Percentiles rank a stretch among this genome's conserved stretches.
Conservation (phyloP, 2,888 invertebrate genomes). For the Morpho helenor region DNA sequence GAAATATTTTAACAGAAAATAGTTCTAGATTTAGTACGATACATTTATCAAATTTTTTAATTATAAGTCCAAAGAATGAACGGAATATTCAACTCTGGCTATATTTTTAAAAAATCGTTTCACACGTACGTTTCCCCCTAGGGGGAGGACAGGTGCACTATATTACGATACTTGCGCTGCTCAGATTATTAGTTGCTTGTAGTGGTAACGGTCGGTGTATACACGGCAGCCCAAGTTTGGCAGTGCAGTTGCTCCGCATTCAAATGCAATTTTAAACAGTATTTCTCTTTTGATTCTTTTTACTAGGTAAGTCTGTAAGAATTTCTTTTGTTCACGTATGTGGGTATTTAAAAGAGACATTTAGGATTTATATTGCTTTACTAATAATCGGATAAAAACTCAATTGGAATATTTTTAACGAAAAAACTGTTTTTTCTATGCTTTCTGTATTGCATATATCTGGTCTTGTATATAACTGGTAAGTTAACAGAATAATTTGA, state of each 20-base stretch:
- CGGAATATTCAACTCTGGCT: conserved; percentile 22
- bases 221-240: conserved; percentile 14
- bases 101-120: conserved; percentile 57
- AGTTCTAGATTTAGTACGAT: conserved; percentile 2
- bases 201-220: conserved; percentile 24
- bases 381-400: no score
- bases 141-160: conserved; percentile 35
- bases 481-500: no score
- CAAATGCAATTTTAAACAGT: conserved; percentile 13
- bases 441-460: no score
- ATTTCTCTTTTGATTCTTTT: conserved; percentile 13
- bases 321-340: neutral
- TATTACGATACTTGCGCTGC: conserved; percentile 50
- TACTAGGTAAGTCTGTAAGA: neutral
- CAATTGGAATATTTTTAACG: no score
- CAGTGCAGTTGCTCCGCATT: conserved; percentile 11
- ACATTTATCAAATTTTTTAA: conserved; percentile 24
- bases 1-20: no score
- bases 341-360: no score
- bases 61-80: conserved; percentile 18
- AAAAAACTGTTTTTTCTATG: no score
- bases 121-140: conserved; percentile 44
- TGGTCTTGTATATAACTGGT: no score
- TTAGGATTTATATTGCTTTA: no score
- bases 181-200: conserved; percentile 41